Evolutionary conservation across 2,113 vertebrate genomes (phyloP).

Genomic region (Syngnathoides biaculeatus): DNA sequence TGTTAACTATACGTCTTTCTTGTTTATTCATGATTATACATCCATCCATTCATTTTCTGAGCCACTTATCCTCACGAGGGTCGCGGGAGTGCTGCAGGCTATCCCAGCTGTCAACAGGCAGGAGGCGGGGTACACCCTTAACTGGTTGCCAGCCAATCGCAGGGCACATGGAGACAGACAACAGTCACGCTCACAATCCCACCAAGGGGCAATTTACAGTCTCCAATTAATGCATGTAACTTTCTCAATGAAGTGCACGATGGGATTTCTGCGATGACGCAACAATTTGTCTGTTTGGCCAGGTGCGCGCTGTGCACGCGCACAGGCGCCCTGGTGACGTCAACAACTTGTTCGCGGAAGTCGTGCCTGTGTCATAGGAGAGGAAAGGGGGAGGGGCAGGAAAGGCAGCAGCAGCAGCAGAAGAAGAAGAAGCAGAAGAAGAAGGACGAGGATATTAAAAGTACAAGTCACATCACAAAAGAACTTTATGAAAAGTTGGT

Average conservation of each 20-base stretch:
- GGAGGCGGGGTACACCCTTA: too few species aligned
- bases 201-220: too few species aligned
- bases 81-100: too few species aligned
- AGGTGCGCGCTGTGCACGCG: slow-evolving; percentile 49
- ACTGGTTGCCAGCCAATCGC: too few species aligned
- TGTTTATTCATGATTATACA: too few species aligned
- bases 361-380: slow-evolving; percentile 48
- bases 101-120: too few species aligned
- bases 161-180: too few species aligned
- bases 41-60: too few species aligned
- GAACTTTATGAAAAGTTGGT: slow-evolving; percentile 30
- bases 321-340: slow-evolving; percentile 56
- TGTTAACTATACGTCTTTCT: too few species aligned
- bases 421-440: slow-evolving; percentile 45
- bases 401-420: slow-evolving; percentile 32
- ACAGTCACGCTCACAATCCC: too few species aligned
- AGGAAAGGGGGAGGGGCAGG: slow-evolving; percentile 42
- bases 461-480: slow-evolving; percentile 33
- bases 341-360: slow-evolving; percentile 69
- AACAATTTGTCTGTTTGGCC: slow-evolving; percentile 43
- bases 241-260: background rate
- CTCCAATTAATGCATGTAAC: too few species aligned
- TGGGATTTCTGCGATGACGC: slow-evolving; percentile 36
- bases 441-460: slow-evolving; percentile 51
- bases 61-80: too few species aligned